Base-by-base conservation (phyloP, 2,888 invertebrate species). In the Pterobdella sp. region DNA sequence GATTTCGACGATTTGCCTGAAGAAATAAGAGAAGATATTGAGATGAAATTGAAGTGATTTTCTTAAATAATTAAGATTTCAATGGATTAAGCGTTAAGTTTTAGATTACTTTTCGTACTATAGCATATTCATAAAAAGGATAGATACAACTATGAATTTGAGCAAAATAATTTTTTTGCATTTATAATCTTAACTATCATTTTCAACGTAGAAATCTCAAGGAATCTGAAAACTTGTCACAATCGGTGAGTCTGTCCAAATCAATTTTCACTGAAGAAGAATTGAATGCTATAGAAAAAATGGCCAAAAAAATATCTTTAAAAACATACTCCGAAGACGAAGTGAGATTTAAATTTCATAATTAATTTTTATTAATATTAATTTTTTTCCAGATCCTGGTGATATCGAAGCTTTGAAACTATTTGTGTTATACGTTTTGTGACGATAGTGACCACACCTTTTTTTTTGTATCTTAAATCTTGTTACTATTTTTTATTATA, bases 151-250 rank as follows among this genome's bases (percentile, higher is more conserved):
- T 31, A 60, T 26, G 29, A 60, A 0, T 22, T 60, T 26, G 31
- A 60, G 60, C 31, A 60, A 14, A 22, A 22, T 22, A 49, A 22
- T 49, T 22, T 49, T 49, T 49, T 49, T 49, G 52, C 52, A 14
- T 14, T 10, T 26, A 31, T 60, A 31, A 60, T 22, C 0, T 10
- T 10, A 60, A 4, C 4, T 31, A 36, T 68, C 7, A 36, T 18
- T 68, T 29, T 14, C 42, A 10, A 7, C 42, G 31, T 32, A 70
- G 70, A 10, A n/a, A 56, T 32, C 70, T 70, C 37, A 49, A 56
- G 34, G 52, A 70, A 3, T 70, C 70, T 32, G 32, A 42, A 31
- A 56, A 70, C 70, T n/a, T 31, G 1, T 42, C 69, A n/a, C 37
- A 31, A 35, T 29, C n/a, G 18, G 32, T 70, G 32, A 52, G 29